phyloP scores from a whole-genome alignment of 2,888 invertebrate species.

The Anaspis maculata region DNA sequence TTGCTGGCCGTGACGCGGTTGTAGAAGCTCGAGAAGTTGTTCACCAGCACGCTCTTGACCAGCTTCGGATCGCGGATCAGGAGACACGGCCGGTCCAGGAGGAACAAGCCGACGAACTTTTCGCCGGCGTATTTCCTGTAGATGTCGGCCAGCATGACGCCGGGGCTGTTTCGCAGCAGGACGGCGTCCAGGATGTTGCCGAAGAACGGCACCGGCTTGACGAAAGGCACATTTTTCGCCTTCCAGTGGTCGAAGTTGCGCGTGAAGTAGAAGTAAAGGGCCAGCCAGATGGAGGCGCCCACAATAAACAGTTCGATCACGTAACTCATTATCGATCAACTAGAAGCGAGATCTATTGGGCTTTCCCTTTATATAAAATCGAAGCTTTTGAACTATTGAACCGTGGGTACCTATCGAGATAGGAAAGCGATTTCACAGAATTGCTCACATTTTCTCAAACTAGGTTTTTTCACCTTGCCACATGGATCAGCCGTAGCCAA shows the following conservation, averaged over 20 bases:
- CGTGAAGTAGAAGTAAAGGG: constrained; percentile 11
- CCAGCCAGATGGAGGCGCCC: background rate
- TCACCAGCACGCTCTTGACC: constrained; percentile 38
- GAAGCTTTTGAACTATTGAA: too few relatives aligned
- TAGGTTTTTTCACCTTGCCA: too few relatives aligned
- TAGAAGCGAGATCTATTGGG: too few relatives aligned
- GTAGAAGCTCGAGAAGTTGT: constrained; percentile 37
- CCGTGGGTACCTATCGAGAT: too few relatives aligned
- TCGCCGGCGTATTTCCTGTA: too few relatives aligned
- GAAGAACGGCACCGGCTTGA: constrained; percentile 21
- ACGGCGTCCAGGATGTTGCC: constrained; percentile 18
- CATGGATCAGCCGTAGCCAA: too few relatives aligned
- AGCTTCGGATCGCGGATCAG: constrained; percentile 40
- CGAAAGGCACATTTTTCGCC: constrained; percentile 16
- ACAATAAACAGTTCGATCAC: too few relatives aligned
- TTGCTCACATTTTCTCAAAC: too few relatives aligned
- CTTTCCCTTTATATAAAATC: too few relatives aligned
- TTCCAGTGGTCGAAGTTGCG: constrained; percentile 26
- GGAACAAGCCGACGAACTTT: constrained; percentile 40
- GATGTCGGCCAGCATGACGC: constrained; percentile 9
- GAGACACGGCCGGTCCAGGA: constrained; percentile 40
- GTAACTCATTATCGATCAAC: too few relatives aligned
- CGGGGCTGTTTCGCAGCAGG: constrained; percentile 10
- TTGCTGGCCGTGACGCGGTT: background rate
- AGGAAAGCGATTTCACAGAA: too few relatives aligned